Conservation (phyloP, 2,797 vertebrate species). For the Gymnothorax reevesii region DNA sequence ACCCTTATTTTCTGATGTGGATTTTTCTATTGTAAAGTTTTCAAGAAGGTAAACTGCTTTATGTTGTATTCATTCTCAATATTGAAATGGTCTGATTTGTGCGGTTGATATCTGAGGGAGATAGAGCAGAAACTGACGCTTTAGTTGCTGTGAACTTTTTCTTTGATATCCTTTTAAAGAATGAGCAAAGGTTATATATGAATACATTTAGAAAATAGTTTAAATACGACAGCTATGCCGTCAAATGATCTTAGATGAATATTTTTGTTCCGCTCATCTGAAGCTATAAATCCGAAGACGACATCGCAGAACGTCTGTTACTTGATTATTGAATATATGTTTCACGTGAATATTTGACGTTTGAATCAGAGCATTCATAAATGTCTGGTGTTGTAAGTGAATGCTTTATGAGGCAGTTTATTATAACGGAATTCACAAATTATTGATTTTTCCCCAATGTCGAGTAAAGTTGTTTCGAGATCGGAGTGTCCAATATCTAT, state of each 20-base stretch:
- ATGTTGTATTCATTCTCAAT: not conserved
- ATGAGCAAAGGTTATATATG: not conserved
- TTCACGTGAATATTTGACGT: not conserved
- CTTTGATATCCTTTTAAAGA: not conserved
- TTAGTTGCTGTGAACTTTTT: not conserved
- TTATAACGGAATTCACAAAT: not conserved
- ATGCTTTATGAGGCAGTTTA: not conserved
- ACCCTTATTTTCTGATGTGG: not conserved
- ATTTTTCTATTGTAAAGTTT: not conserved
- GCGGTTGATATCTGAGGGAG: not conserved
- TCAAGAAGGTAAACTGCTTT: constrained; percentile 24
- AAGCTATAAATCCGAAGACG: not conserved
- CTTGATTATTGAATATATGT: not conserved
- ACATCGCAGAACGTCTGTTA: not conserved
- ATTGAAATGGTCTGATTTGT: not conserved
- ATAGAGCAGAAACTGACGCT: constrained; percentile 1
- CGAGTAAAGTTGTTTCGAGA: not conserved
- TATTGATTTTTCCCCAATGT: not conserved
- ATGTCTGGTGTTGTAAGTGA: not conserved
- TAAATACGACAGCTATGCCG: not conserved
- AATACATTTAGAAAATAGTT: not conserved
- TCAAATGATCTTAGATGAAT: not conserved
- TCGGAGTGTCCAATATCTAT: not conserved
- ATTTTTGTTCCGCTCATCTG: not conserved
- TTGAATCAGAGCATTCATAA: not conserved